Base-by-base conservation (phyloP, 2,797 vertebrate species). In the Poeciliopsis paucimaculata region DNA sequence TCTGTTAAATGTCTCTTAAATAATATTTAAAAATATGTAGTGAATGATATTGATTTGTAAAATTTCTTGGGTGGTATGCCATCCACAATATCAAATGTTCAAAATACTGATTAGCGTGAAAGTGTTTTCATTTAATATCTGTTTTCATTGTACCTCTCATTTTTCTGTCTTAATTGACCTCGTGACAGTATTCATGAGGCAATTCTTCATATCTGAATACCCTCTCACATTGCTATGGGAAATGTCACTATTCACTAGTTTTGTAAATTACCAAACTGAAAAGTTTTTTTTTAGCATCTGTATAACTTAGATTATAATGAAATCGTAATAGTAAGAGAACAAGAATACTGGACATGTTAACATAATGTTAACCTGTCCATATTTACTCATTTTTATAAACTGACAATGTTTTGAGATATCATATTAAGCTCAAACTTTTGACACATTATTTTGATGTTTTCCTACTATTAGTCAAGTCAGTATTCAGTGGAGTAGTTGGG, bases 401-500 rank as follows among this genome's bases (percentile, higher is more conserved):
- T 39, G 36, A 68, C 36, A 68, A 11, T 68, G 18, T 41, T 41
- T 23, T 68, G 0, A 5, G 4, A 41, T 66, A 12, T 23, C 5
- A 20, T 66, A 41, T 39, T 66, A 12, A 36, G 16, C 18, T 39
- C 9, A 8, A 23, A 5, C n/a, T 70, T 41, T 26, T 70, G 20
- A 41, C 66, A 43, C 36, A 70, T 7, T 7, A 43, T 26, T 43
- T 68, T 5, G 68, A 39, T 76, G 31, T 43, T 76, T 75, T 72
- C 62, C 26, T 55, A 73, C 41, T 34, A 11, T 55, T 57, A 60
- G 12, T 26, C 39, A 45, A 55, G 57, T 73, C 43, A 36, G 36
- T 10, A 23, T 39, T 82, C 53, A 15, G 62, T 43, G 34, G 41
- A 77, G 78, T 53, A 45, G 34, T 75, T 49, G 26, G 46, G 43